phyloP scores from a whole-genome alignment of 2,113 vertebrate species.

The Promerops cafer region DNA sequence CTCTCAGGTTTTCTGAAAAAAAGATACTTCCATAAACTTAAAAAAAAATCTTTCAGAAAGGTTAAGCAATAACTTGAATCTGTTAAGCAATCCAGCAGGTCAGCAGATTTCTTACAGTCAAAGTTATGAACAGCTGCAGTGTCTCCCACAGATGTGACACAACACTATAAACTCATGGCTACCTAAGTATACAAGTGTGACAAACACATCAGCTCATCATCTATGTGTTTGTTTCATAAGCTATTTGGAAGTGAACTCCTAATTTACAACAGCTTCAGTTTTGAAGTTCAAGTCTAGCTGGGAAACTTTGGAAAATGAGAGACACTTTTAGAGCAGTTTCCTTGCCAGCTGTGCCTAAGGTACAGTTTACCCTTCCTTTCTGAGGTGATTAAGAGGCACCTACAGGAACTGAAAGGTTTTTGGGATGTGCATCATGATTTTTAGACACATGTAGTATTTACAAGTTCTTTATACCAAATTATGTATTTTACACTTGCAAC shows the following conservation, averaged over 20 bases:
- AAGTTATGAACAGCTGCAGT: background rate
- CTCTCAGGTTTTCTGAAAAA: background rate
- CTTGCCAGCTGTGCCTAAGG: background rate
- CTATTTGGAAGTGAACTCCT: background rate
- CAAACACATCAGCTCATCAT: background rate
- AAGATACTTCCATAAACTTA: background rate
- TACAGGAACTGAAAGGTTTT: background rate
- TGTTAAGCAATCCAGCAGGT: background rate
- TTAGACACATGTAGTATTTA: background rate
- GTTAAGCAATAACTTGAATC: background rate
- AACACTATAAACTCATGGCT: background rate
- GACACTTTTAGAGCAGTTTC: background rate
- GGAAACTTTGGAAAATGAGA: background rate
- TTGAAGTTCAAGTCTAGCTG: background rate
- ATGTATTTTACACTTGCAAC: background rate
- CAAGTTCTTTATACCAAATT: background rate
- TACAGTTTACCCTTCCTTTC: background rate
- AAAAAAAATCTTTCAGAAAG: background rate
- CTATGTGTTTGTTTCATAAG: background rate
- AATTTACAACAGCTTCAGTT: background rate
- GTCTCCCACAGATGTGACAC: background rate
- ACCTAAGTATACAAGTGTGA: background rate
- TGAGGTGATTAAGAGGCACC: background rate
- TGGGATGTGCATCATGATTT: background rate
- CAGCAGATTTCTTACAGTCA: background rate